Conservation (phyloP, 2,797 vertebrate genomes). For the Kryptolebias ocellatus region DNA sequence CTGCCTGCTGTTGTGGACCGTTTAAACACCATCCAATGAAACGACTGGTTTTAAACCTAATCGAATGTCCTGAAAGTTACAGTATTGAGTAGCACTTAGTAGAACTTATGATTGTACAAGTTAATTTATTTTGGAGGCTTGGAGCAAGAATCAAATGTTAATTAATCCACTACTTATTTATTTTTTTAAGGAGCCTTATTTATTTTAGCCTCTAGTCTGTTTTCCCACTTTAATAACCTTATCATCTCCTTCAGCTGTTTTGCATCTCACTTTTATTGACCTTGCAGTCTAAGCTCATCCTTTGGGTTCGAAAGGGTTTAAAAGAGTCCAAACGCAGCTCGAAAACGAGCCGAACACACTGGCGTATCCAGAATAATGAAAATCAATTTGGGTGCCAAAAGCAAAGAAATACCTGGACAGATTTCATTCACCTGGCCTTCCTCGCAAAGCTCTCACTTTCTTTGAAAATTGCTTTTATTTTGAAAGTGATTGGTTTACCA, state of each 20-base stretch:
- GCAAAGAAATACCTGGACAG: conserved; percentile 38
- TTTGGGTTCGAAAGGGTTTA: conserved; percentile 17
- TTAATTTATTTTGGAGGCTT: conserved; percentile 25
- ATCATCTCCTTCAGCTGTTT: conserved; percentile 19
- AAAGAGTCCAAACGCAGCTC: conserved; percentile 15
- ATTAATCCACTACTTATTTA: conserved; percentile 13
- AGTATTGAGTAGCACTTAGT: conserved; percentile 12
- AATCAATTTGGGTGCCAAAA: conserved; percentile 57
- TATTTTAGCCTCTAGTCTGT: neutral
- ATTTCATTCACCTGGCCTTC: conserved; percentile 41
- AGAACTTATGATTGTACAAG: conserved; percentile 3
- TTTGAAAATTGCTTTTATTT: conserved; percentile 40
- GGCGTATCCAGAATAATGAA: conserved; percentile 52
- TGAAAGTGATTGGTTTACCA: conserved; percentile 30
- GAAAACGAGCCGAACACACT: conserved; percentile 40
- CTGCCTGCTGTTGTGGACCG: conserved; percentile 30
- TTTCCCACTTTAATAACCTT: conserved; percentile 4
- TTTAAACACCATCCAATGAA: neutral
- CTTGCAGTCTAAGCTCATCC: conserved; percentile 16
- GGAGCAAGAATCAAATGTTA: neutral
- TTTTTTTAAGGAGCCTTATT: neutral
- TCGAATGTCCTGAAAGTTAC: conserved; percentile 52
- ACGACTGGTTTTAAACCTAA: conserved; percentile 6
- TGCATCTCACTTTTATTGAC: conserved; percentile 18
- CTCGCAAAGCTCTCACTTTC: conserved; percentile 40